phyloP scores from a whole-genome alignment of 2,113 vertebrate genomes.

The Thermophis baileyi region DNA sequence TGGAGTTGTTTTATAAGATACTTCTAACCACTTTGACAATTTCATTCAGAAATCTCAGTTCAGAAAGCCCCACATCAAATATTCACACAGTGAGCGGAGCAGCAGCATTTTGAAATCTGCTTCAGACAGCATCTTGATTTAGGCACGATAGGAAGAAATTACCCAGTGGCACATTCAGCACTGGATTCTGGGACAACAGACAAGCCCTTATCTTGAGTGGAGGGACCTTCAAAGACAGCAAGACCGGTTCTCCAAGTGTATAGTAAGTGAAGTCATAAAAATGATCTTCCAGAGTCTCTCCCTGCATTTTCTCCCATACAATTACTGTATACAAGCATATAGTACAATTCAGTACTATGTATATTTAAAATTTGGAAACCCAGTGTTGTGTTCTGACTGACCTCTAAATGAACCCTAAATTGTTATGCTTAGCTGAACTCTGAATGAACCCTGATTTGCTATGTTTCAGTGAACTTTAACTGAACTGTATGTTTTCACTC shows the following conservation, averaged over 20 bases:
- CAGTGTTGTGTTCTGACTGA: no score
- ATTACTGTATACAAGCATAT: not conserved
- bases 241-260: not conserved
- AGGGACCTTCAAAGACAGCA: not conserved
- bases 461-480: no score
- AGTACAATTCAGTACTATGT: not conserved
- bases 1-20: not conserved
- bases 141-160: not conserved
- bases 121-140: not conserved
- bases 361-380: not conserved
- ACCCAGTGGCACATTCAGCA: not conserved
- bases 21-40: not conserved
- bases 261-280: not conserved
- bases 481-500: no score
- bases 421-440: no score
- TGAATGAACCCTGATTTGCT: no score
- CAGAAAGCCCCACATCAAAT: not conserved
- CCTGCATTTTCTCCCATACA: not conserved
- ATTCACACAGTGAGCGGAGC: not conserved
- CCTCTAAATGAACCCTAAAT: no score
- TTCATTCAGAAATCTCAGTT: not conserved
- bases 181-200: not conserved
- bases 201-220: not conserved
- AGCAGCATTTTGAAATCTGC: not conserved
- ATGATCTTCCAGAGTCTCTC: not conserved